phyloP scores from a whole-genome alignment of 2,888 invertebrate species.

The Bombylius major region DNA sequence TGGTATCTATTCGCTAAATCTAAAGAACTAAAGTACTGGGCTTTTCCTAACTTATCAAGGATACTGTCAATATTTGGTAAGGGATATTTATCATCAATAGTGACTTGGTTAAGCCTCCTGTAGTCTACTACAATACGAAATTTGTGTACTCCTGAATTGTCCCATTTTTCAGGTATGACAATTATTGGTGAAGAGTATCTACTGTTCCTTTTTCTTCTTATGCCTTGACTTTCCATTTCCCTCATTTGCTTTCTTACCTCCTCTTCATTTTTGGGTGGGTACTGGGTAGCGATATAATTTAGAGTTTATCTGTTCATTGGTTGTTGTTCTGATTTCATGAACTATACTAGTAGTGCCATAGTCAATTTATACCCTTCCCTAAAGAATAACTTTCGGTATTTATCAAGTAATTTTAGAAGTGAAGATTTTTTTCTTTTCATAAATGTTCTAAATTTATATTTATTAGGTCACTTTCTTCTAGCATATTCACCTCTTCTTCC shows the following conservation, averaged over 20 bases:
- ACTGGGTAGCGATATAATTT: conserved; percentile 8
- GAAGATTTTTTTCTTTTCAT: no score
- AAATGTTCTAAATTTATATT: no score
- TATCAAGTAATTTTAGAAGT: background rate
- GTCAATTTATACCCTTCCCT: conserved; percentile 8
- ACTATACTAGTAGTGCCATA: background rate
- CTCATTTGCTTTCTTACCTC: conserved; percentile 5
- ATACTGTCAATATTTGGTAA: conserved; percentile 9
- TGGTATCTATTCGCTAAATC: conserved; percentile 9
- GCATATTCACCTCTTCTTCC: no score
- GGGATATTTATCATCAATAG: conserved; percentile 8
- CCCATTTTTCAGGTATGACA: conserved; percentile 6
- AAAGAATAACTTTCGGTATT: conserved; percentile 3
- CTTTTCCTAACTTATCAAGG: conserved; percentile 6
- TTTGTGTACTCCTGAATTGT: conserved; percentile 9
- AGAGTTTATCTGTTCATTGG: conserved; percentile 7
- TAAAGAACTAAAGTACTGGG: conserved; percentile 10
- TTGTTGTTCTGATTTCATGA: conserved; percentile 8
- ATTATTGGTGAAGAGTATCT: conserved; percentile 8
- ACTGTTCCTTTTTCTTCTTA: conserved; percentile 9
- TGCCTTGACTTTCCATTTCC: conserved; percentile 11
- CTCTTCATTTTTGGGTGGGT: conserved; percentile 4
- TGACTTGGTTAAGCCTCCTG: conserved; percentile 7
- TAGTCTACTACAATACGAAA: conserved; percentile 10
- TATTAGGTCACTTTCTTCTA: no score